Conservation (phyloP, 2,113 vertebrate genomes). For the Elaphurus davidianus region DNA sequence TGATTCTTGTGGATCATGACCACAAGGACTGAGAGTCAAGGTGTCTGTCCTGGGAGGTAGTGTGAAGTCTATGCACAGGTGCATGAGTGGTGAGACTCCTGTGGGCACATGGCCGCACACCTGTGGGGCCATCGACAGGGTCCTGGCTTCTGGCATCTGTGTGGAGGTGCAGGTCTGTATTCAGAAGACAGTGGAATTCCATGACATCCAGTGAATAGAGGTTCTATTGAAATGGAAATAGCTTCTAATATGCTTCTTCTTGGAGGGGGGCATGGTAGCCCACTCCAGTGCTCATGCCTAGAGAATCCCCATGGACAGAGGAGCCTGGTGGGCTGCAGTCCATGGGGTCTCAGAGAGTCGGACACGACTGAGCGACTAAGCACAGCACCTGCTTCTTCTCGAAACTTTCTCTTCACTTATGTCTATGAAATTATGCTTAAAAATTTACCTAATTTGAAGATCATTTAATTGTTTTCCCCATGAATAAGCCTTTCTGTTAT, state of each 20-base stretch:
- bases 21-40: not conserved
- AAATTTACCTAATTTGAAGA: not conserved
- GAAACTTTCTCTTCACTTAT: not conserved
- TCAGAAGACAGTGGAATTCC: not conserved
- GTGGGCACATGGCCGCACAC: not conserved
- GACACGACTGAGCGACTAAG: fast-evolving
- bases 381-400: not conserved
- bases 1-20: not conserved
- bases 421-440: not conserved
- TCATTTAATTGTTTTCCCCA: conserved; percentile 24
- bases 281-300: not conserved
- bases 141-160: not conserved
- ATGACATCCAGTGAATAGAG: not conserved
- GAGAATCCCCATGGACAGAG: not conserved
- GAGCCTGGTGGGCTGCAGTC: not conserved
- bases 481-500: not conserved
- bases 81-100: not conserved
- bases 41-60: not conserved
- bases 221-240: not conserved
- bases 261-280: not conserved
- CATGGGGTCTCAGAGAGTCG: not conserved
- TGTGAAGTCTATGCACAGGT: not conserved
- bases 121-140: not conserved
- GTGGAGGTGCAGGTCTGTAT: not conserved
- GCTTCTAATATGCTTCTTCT: not conserved